Evolutionary conservation across 2,888 invertebrate species (phyloP).

Genomic region (Malthinus flaveolus): DNA sequence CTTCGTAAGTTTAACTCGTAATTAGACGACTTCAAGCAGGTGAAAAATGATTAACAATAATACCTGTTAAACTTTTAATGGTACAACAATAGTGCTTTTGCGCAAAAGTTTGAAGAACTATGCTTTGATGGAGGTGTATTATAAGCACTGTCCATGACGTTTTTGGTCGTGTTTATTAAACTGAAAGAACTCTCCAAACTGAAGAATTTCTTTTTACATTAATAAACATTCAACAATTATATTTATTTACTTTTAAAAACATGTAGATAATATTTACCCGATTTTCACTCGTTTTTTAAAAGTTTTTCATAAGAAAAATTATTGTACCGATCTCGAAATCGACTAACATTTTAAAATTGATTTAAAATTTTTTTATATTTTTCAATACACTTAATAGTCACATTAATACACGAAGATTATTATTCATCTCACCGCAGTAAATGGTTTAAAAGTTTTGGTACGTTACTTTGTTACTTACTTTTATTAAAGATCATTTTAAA

Average conservation of each 20-base stretch:
- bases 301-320: conserved; percentile 5
- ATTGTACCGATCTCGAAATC: conserved; percentile 10
- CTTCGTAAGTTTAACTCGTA: no score
- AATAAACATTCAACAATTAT: conserved; percentile 3
- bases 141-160: no score
- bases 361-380: conserved; percentile 7
- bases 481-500: no score
- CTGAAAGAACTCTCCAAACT: no score
- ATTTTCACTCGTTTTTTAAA: background rate
- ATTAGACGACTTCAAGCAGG: no score
- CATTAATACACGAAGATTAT: conserved; percentile 11
- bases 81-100: no score
- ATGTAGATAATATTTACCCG: background rate
- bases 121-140: no score
- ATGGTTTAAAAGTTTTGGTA: background rate
- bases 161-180: no score
- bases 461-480: no score
- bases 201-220: background rate
- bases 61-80: no score
- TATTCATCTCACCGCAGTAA: conserved; percentile 7
- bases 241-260: conserved; percentile 4
- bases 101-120: no score
- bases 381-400: conserved; percentile 14
- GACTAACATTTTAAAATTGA: conserved; percentile 7
- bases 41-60: no score